Percentiles rank a stretch among this genome's conserved stretches.
Conservation (phyloP, 92 coral and sea anemone genomes). For the Phymanthus crucifer region DNA sequence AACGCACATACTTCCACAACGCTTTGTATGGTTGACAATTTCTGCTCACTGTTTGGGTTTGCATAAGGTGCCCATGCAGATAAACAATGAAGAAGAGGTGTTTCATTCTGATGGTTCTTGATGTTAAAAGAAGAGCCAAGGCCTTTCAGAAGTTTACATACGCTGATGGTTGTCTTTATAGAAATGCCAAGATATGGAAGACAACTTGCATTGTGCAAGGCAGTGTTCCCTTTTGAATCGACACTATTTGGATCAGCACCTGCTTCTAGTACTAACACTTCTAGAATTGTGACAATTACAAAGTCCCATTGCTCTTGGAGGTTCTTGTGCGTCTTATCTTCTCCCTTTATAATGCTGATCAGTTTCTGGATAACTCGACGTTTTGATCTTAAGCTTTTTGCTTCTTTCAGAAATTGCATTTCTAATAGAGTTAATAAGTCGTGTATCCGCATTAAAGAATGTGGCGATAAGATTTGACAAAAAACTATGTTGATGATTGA, state of each 20-base stretch:
- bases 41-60: neutral
- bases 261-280: neutral
- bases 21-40: neutral
- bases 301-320: neutral
- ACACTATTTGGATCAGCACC: conserved; percentile 31
- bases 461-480: neutral
- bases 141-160: neutral
- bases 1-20: neutral
- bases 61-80: neutral
- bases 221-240: conserved; percentile 36
- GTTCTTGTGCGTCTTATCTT: neutral
- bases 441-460: neutral
- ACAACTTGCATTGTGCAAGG: neutral
- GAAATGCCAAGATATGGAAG: conserved; percentile 21
- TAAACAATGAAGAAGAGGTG: conserved; percentile 18
- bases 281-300: neutral
- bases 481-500: neutral
- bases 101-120: conserved; percentile 9
- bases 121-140: neutral
- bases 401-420: too few species aligned
- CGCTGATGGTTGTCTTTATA: neutral
- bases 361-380: neutral
- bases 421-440: neutral
- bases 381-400: neutral
- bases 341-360: neutral